Conservation (phyloP, 2,888 invertebrate species). For the Syrista parreyssii region DNA sequence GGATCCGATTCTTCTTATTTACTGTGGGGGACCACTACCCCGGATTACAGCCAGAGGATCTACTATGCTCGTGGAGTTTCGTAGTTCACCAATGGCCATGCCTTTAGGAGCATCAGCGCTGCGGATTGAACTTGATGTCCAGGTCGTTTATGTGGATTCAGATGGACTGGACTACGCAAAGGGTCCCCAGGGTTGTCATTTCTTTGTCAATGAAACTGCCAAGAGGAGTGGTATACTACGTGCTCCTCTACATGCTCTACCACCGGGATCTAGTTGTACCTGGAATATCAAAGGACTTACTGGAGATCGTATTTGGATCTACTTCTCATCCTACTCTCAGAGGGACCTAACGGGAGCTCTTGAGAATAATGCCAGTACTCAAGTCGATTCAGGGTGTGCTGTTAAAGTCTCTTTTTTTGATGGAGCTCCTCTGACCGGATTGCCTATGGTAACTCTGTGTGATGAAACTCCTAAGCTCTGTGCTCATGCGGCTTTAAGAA, state of each 20-base stretch:
- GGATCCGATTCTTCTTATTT: constrained; percentile 85
- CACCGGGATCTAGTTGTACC: constrained; percentile 87
- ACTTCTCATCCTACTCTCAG: constrained; percentile 87
- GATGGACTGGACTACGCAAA: constrained; percentile 86
- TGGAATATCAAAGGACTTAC: constrained; percentile 85
- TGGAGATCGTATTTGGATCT: constrained; percentile 86
- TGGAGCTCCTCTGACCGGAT: constrained; percentile 52
- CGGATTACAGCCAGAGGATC: constrained; percentile 79
- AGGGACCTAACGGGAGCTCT: constrained; percentile 74
- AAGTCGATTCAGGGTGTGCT: constrained; percentile 41
- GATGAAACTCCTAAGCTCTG: constrained; percentile 82
- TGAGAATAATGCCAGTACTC: constrained; percentile 48
- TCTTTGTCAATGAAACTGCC: constrained; percentile 67
- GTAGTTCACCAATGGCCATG: constrained; percentile 85
- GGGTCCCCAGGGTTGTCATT: constrained; percentile 64
- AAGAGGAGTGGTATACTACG: constrained; percentile 79
- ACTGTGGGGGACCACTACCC: constrained; percentile 90
- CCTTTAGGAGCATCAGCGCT: constrained; percentile 80
- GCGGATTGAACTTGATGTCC: constrained; percentile 87
- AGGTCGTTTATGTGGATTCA: constrained; percentile 88
- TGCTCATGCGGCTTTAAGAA: constrained; percentile 82
- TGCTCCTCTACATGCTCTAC: constrained; percentile 85
- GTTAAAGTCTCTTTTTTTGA: constrained; percentile 60
- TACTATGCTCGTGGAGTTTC: constrained; percentile 89
- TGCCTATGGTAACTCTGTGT: constrained; percentile 57